These are phyloP conservation scores for Pachyseris speciosa DNA, from an alignment of 64 coral and sea anemone species.

Conservation along the genomic window DNA sequence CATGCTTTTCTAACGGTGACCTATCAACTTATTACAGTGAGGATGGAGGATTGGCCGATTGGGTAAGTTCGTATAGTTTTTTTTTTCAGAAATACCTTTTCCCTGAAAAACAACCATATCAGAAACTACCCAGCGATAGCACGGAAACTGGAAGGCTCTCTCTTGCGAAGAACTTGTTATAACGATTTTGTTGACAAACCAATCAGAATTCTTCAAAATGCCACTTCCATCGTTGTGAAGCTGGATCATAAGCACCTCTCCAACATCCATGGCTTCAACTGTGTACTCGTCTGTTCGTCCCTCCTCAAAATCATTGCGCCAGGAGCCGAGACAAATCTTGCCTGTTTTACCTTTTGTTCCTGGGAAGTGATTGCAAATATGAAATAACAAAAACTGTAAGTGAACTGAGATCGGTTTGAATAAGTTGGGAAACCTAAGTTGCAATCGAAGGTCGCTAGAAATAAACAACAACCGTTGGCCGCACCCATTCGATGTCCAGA, in stretches of 20 bases:
- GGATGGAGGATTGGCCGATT: too few relatives aligned
- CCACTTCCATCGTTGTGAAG: slow-evolving; percentile 26
- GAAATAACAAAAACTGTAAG: too few relatives aligned
- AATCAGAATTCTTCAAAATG: slow-evolving; percentile 34
- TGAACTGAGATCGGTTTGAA: too few relatives aligned
- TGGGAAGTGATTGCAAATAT: not conserved
- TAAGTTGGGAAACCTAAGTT: too few relatives aligned
- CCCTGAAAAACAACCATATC: slow-evolving; percentile 44
- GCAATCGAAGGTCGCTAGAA: too few relatives aligned
- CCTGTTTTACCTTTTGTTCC: slow-evolving; percentile 58
- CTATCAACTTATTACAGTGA: too few relatives aligned
- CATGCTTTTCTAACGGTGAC: too few relatives aligned
- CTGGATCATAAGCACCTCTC: slow-evolving; percentile 45
- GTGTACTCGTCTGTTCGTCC: slow-evolving; percentile 24
- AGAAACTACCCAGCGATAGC: slow-evolving; percentile 62
- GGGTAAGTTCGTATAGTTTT: too few relatives aligned
- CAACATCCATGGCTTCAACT: slow-evolving; percentile 41
- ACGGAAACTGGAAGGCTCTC: slow-evolving; percentile 37
- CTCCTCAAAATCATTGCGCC: slow-evolving; percentile 45
- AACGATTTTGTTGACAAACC: slow-evolving; percentile 67
- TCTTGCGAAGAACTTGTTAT: slow-evolving; percentile 17
- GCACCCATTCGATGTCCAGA: too few relatives aligned
- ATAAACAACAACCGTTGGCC: too few relatives aligned
- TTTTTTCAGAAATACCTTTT: slow-evolving; percentile 19
- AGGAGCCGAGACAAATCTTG: not conserved